Conservation (phyloP, 2,113 vertebrate genomes). For the Chaetops frenatus region DNA sequence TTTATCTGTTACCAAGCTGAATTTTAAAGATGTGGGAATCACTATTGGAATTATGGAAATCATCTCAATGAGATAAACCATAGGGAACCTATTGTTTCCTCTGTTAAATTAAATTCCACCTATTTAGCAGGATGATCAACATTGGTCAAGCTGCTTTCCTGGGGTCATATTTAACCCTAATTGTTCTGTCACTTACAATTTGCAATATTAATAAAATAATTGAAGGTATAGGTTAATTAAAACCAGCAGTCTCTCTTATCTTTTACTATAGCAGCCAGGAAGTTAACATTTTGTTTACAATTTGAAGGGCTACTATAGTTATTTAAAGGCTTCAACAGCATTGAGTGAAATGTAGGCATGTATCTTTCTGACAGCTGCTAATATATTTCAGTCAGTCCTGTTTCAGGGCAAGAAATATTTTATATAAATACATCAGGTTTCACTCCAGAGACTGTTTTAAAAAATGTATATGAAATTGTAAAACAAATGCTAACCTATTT, state of each 20-base stretch:
- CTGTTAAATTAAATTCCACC: background rate
- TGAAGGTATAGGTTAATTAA: background rate
- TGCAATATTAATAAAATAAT: slow-evolving; percentile 5
- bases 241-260: background rate
- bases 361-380: background rate
- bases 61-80: background rate
- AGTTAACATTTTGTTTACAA: background rate
- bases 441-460: background rate
- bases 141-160: background rate
- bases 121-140: background rate
- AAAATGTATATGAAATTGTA: background rate
- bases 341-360: background rate
- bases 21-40: background rate
- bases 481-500: background rate
- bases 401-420: background rate
- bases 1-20: background rate
- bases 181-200: slow-evolving; percentile 3
- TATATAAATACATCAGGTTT: background rate
- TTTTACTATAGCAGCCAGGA: background rate
- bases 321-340: background rate
- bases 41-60: background rate
- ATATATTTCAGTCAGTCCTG: background rate
- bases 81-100: background rate
- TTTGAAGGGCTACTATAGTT: background rate
- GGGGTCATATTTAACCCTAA: background rate